phyloP scores from a whole-genome alignment of 35 echinoderm and acorn worm species.

The Acanthaster planci region DNA sequence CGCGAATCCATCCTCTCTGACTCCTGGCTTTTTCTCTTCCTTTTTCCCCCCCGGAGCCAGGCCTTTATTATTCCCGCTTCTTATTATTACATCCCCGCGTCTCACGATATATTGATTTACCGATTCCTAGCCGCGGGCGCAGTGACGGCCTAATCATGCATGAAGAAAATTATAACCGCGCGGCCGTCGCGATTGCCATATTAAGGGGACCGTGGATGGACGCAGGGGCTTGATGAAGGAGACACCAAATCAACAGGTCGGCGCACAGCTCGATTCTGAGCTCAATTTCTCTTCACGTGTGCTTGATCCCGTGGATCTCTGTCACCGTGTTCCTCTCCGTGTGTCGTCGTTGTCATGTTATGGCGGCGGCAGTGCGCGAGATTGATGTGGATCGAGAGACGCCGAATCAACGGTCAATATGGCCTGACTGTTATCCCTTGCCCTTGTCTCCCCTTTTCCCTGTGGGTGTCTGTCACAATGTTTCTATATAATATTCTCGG shows the following conservation, averaged over 20 bases:
- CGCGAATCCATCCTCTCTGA: background rate
- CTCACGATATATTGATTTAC: slow-evolving; percentile 31
- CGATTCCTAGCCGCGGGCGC: slow-evolving; percentile 5
- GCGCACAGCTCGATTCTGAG: too few species aligned
- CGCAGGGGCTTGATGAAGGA: slow-evolving; percentile 1
- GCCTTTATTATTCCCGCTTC: slow-evolving; percentile 18
- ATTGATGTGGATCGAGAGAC: too few species aligned
- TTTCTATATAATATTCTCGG: too few species aligned
- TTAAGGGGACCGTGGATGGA: background rate
- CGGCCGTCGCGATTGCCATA: slow-evolving; percentile 17
- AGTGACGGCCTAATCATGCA: slow-evolving; percentile 18
- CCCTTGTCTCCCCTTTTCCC: too few species aligned
- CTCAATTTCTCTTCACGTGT: too few species aligned
- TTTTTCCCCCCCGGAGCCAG: background rate
- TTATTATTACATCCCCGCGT: slow-evolving; percentile 31
- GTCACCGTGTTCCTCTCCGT: too few species aligned
- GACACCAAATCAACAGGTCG: slow-evolving; percentile 16
- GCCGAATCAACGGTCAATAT: too few species aligned
- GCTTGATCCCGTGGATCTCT: too few species aligned
- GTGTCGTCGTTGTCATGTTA: too few species aligned
- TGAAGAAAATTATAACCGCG: slow-evolving; percentile 25
- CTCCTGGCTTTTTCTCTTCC: background rate
- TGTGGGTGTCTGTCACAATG: too few species aligned
- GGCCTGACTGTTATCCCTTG: too few species aligned
- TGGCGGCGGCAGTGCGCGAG: too few species aligned